Evolutionary conservation across 2,113 vertebrate genomes (phyloP), one percentile per base, ranked within the genome.

Genomic region (Alaudala cheleensis): DNA sequence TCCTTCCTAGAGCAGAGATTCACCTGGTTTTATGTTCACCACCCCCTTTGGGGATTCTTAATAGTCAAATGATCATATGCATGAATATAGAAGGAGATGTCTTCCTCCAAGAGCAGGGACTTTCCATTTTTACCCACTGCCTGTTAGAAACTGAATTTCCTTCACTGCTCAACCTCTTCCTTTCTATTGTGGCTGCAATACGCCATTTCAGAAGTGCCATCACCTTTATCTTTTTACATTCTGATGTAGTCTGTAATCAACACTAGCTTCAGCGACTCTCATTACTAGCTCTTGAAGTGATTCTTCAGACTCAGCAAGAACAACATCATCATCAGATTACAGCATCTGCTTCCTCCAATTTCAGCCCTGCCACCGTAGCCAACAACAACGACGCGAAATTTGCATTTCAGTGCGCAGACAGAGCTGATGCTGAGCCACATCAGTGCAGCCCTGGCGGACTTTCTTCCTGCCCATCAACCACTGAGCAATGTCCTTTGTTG

Each of bases 301-400:
- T 97, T 97, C 97, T 98, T 96, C 97, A 97, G 97, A 97, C 95
- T 98, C 97, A 98, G 97, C 97, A 97, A 98, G 97, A 98, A 95
- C 93, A 94, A 94, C 91, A 69, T 66, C 92, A 90, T 92, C 90
- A 92, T 96, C 96, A 92, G 94, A 88, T 96, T 90, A 96, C 95
- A 91, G 95, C 96, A 96, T 96, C 97, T 90, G 95, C 93, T 95
- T 95, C 96, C 96, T 93, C 96, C 92, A 53, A 89, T 95, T 95
- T 92, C 97, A 93, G 93, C 89, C 76, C 88, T 91, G 87, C 92
- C 90, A n/a, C 95, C 25, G 82, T 57, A 94, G 92, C 96, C 93
- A 67, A 84, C 81, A 57, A 66, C 86, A 85, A 91, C 42, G 44
- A 51, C 0, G 1, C 44, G 37, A 10, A 81, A 85, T 96, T 94